Percentiles rank a stretch among this genome's conserved stretches.
Evolutionary conservation across 2,113 vertebrate genomes (phyloP).

Genomic region (Arizona elegans): DNA sequence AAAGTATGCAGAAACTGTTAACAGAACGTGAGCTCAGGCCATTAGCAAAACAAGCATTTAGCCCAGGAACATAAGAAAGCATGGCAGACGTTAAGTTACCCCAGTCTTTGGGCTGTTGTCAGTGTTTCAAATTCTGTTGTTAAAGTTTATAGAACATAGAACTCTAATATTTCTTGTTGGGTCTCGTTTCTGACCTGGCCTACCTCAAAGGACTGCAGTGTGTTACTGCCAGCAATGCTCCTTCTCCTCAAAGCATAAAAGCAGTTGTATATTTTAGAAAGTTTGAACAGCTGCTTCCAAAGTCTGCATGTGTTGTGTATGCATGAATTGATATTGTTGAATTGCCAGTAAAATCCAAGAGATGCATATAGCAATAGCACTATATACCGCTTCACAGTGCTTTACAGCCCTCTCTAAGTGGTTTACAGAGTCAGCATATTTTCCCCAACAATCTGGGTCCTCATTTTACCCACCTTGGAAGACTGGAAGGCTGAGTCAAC

Average conservation of each 20-base stretch:
- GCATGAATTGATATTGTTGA: not conserved
- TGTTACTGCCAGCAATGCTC: not conserved
- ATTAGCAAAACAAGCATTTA: not conserved
- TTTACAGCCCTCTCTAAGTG: too few relatives aligned
- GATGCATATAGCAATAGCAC: not conserved
- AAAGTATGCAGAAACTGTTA: not conserved
- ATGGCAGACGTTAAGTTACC: not conserved
- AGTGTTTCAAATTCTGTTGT: not conserved
- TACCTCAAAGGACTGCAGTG: not conserved
- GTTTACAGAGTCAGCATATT: too few relatives aligned
- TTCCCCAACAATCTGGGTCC: not conserved
- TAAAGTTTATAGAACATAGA: not conserved
- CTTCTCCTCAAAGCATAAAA: not conserved
- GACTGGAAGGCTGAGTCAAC: not conserved
- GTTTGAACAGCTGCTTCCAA: not conserved
- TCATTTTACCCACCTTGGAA: not conserved
- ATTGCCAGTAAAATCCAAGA: not conserved
- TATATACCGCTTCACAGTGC: not conserved
- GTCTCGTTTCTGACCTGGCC: not conserved
- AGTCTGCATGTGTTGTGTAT: not conserved
- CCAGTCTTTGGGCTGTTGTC: not conserved
- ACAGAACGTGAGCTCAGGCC: not conserved
- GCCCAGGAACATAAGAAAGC: not conserved
- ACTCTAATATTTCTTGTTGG: not conserved
- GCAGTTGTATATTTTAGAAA: not conserved